A percentile compares a stretch with the other conserved stretches of the same genome.
phyloP scores from a whole-genome alignment of 1,140 invertebrate species.

The Aphelenchoides fujianensis region DNA sequence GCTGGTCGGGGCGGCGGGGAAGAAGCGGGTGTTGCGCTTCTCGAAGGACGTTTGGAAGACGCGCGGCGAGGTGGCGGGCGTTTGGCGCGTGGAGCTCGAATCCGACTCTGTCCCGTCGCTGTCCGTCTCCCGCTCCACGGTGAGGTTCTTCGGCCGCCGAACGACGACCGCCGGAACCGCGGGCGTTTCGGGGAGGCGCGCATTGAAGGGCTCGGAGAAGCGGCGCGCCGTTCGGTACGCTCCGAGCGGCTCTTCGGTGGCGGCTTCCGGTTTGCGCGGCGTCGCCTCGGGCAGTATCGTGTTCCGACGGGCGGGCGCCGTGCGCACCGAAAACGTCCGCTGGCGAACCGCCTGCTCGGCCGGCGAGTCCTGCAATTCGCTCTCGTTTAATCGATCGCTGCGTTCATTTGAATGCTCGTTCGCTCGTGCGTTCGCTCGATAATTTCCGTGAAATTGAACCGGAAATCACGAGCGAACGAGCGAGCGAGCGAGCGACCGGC shows the following conservation, averaged over 20 bases:
- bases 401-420: background rate
- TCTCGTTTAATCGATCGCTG: conserved; percentile 14
- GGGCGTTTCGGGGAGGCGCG: background rate
- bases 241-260: background rate
- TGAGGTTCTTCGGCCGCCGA: background rate
- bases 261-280: background rate
- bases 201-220: conserved; percentile 28
- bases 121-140: background rate
- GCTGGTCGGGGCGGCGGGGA: background rate
- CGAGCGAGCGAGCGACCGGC: too few species aligned
- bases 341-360: conserved; percentile 24
- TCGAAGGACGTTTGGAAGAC: conserved; percentile 1
- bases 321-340: conserved; percentile 26
- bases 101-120: conserved; percentile 5
- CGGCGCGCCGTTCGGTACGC: conserved; percentile 4
- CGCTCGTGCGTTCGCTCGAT: background rate
- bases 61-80: conserved; percentile 2
- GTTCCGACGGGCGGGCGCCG: background rate
- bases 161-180: background rate
- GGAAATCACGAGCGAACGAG: too few species aligned
- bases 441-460: background rate
- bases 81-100: background rate
- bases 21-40: conserved; percentile 3
- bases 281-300: conserved; percentile 22
- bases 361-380: background rate